These are phyloP conservation scores for Sebastolobus alascanus DNA, from an alignment of 2,797 vertebrate species.

Conservation along the genomic window DNA sequence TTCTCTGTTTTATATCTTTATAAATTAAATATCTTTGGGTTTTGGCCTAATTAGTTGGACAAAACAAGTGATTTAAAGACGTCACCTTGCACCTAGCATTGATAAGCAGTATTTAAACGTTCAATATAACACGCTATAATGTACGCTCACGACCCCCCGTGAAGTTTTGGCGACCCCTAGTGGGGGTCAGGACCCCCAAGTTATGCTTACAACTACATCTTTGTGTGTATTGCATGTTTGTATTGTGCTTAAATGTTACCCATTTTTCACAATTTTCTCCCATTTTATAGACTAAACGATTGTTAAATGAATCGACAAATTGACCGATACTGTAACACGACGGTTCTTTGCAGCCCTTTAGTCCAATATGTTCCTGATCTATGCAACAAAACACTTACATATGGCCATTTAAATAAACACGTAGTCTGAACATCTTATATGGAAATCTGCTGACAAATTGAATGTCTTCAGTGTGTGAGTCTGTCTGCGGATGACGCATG, in stretches of 20 bases:
- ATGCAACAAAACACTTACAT: slow-evolving; percentile 16
- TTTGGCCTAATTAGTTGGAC: not conserved
- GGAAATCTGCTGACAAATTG: slow-evolving; percentile 27
- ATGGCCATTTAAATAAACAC: slow-evolving; percentile 30
- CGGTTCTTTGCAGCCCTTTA: not conserved
- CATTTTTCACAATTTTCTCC: not conserved
- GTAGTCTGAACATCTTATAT: not conserved
- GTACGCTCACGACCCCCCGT: too few relatives aligned
- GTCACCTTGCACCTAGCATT: not conserved
- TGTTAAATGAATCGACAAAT: not conserved
- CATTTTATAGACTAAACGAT: not conserved
- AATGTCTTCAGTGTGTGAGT: slow-evolving; percentile 3
- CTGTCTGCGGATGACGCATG: slow-evolving; percentile 31
- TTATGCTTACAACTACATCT: not conserved
- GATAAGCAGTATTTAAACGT: not conserved
- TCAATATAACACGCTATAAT: not conserved
- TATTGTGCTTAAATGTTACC: not conserved
- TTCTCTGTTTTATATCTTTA: too few relatives aligned
- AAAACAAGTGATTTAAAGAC: not conserved
- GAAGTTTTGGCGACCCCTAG: rapidly evolving
- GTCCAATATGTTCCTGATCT: not conserved
- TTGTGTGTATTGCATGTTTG: not conserved
- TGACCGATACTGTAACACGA: not conserved
- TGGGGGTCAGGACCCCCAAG: rapidly evolving
- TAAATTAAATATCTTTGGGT: not conserved